A percentile compares a stretch with the other conserved stretches of the same genome.
These are phyloP conservation scores for Damaliscus lunatus DNA, from an alignment of 2,113 vertebrate genomes.

Conservation along the genomic window DNA sequence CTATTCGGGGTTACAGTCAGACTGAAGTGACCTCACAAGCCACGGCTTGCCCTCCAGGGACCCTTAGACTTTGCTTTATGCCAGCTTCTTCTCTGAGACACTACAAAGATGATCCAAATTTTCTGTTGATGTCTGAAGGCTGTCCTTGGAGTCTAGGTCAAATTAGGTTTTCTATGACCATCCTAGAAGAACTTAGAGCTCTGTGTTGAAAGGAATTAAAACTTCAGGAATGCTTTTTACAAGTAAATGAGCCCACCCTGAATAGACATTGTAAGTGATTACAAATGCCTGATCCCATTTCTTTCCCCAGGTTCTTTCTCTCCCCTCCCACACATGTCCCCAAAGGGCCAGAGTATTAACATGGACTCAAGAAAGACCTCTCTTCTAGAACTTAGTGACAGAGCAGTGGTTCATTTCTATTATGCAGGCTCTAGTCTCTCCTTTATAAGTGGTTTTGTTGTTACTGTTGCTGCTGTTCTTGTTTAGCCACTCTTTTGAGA, in stretches of 20 bases:
- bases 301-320: not conserved
- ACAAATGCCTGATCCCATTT: not conserved
- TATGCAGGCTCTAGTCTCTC: not conserved
- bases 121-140: not conserved
- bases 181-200: not conserved
- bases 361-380: not conserved
- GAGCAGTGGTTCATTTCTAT: not conserved
- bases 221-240: not conserved
- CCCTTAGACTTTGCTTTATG: not conserved
- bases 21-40: not conserved
- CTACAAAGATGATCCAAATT: not conserved
- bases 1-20: not conserved
- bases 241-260: not conserved
- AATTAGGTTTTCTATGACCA: not conserved
- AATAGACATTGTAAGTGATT: not conserved
- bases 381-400: not conserved
- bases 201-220: not conserved
- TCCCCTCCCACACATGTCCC: not conserved
- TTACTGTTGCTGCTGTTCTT: not conserved
- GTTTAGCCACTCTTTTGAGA: rapidly evolving
- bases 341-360: not conserved
- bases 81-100: not conserved
- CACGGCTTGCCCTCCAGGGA: rapidly evolving
- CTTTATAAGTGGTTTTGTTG: not conserved
- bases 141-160: not conserved